phyloP scores from a whole-genome alignment of 2,797 vertebrate genomes.

The Pangasius krempfi region DNA sequence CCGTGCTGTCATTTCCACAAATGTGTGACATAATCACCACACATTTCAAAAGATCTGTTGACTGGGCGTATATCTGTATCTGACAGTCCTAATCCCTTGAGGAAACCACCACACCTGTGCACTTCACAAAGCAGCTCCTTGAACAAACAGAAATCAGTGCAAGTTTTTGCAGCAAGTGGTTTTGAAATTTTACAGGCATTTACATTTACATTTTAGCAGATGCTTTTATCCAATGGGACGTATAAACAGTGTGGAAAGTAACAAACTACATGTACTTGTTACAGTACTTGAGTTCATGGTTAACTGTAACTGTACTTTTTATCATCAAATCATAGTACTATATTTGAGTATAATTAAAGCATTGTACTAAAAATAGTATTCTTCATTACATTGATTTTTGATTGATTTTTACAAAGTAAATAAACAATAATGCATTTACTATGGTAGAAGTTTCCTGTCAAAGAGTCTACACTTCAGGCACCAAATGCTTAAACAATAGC shows the following conservation, averaged over 20 bases:
- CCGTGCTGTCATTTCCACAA: conserved; percentile 13
- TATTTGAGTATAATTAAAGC: neutral
- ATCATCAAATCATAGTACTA: neutral
- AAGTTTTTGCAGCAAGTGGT: neutral
- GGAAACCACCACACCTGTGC: conserved; percentile 18
- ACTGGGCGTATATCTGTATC: neutral
- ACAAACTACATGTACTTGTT: neutral
- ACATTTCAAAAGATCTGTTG: conserved; percentile 14
- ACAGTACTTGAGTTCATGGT: neutral
- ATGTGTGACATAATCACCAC: conserved; percentile 21
- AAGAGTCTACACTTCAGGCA: neutral
- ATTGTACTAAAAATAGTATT: neutral
- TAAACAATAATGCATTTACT: neutral
- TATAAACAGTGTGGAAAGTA: neutral
- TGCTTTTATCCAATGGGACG: neutral
- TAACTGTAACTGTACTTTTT: neutral
- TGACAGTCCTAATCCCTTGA: conserved; percentile 11
- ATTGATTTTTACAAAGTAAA: neutral
- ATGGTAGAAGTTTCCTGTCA: neutral
- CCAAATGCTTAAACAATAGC: neutral
- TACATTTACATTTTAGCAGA: neutral
- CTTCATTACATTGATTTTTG: neutral
- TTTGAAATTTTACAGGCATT: neutral
- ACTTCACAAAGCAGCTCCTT: conserved; percentile 11
- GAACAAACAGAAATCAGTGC: conserved; percentile 10